These are phyloP conservation scores for Drosophila nigritarsus DNA, from an alignment of 2,888 invertebrate genomes.

Conservation along the genomic window DNA sequence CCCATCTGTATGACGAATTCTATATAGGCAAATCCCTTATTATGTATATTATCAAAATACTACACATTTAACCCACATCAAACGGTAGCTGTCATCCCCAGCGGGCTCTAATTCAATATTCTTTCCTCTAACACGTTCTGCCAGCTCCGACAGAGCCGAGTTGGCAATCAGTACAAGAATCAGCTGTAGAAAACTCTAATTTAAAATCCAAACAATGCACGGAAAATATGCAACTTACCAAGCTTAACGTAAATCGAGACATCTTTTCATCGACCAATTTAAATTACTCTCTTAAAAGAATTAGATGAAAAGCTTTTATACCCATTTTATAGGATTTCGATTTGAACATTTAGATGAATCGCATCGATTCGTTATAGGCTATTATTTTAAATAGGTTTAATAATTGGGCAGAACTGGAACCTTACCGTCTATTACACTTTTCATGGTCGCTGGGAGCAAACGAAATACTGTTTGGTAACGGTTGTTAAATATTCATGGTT, in stretches of 20 bases:
- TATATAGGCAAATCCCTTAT: neutral
- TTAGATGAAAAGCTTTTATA: neutral
- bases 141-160: conserved; percentile 2
- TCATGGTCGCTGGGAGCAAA: conserved; percentile 27
- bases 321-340: conserved; percentile 19
- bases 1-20: conserved; percentile 17
- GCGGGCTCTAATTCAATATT: neutral
- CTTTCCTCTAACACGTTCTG: neutral
- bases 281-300: neutral
- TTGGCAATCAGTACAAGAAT: conserved; percentile 3
- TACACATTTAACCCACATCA: conserved; percentile 1
- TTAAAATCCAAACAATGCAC: neutral
- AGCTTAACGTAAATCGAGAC: conserved; percentile 4
- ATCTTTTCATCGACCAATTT: conserved; percentile 2
- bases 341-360: conserved; percentile 17
- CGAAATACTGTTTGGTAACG: conserved; percentile 43
- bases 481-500: conserved; percentile 20
- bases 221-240: conserved; percentile 9
- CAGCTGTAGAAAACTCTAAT: conserved; percentile 1
- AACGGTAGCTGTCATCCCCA: neutral
- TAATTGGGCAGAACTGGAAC: conserved; percentile 11
- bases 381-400: conserved; percentile 20
- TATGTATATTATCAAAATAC: neutral
- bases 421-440: neutral
- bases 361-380: conserved; percentile 47